A percentile compares a stretch with the other conserved stretches of the same genome.
Evolutionary conservation across 2,113 vertebrate genomes (phyloP).

Genomic region (Antechinus stuartii): DNA sequence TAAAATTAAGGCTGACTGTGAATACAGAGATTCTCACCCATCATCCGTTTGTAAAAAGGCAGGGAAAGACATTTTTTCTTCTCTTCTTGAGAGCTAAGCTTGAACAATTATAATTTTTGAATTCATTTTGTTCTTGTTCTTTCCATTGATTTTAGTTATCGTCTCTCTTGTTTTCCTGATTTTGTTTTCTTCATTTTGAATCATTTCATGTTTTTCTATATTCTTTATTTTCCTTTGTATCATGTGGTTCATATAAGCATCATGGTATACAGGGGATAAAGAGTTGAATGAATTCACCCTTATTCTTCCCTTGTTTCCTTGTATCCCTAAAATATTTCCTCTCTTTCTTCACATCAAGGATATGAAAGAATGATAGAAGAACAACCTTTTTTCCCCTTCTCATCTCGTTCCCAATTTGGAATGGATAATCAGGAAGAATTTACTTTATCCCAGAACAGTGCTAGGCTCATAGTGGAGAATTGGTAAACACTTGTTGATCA

Average conservation of each 20-base stretch:
- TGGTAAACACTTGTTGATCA: background rate
- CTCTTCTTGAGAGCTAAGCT: background rate
- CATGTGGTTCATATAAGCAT: background rate
- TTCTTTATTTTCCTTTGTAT: background rate
- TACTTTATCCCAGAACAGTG: background rate
- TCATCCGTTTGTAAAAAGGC: background rate
- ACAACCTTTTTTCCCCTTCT: background rate
- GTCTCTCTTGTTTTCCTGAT: background rate
- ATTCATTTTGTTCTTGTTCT: background rate
- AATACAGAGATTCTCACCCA: background rate
- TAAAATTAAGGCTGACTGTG: background rate
- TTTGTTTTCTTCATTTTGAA: background rate
- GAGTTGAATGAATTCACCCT: background rate
- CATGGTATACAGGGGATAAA: background rate
- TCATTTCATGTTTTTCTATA: background rate
- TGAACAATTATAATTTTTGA: background rate
- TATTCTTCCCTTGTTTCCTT: background rate
- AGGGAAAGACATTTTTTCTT: background rate
- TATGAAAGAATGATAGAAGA: background rate
- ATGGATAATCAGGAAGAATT: slow-evolving; percentile 1
- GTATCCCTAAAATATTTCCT: background rate
- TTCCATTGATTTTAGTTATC: background rate
- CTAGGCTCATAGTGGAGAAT: background rate
- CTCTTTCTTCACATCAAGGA: background rate
- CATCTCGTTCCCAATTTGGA: background rate